Conservation (phyloP, 2,888 invertebrate genomes). For the Synanthedon myopaeformis region DNA sequence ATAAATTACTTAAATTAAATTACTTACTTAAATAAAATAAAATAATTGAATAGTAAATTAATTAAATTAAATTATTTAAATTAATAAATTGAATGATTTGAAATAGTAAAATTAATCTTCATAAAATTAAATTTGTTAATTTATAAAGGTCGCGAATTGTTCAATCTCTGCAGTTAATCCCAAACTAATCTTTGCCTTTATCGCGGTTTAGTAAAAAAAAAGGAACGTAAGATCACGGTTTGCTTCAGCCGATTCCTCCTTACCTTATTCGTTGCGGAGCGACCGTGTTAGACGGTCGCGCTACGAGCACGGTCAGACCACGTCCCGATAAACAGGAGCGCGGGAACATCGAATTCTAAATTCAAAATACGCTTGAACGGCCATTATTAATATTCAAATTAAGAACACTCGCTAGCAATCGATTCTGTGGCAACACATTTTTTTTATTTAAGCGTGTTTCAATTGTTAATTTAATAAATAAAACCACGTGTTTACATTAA, state of each 20-base stretch:
- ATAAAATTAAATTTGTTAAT: too few relatives aligned
- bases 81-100: too few relatives aligned
- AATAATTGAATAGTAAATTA: too few relatives aligned
- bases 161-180: conserved; percentile 56
- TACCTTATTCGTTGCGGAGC: conserved; percentile 60
- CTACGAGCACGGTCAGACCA: conserved; percentile 8
- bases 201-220: conserved; percentile 54
- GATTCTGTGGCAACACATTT: conserved; percentile 6
- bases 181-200: conserved; percentile 43
- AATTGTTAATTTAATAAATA: conserved; percentile 20
- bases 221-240: conserved; percentile 24
- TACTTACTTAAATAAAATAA: too few relatives aligned
- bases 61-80: too few relatives aligned
- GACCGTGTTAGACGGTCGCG: conserved; percentile 58
- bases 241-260: conserved; percentile 22
- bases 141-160: conserved; percentile 9
- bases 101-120: conserved; percentile 19
- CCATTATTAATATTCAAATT: conserved; percentile 14
- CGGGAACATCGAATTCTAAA: conserved; percentile 43
- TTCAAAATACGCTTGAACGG: neutral
- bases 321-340: conserved; percentile 37
- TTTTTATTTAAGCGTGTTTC: too few relatives aligned
- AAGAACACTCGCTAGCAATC: conserved; percentile 5
- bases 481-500: conserved; percentile 55
- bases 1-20: too few relatives aligned